Evolutionary conservation across 2,888 invertebrate species (phyloP), one percentile per base, ranked within the genome.

Genomic region (Amphipoea oculea): DNA sequence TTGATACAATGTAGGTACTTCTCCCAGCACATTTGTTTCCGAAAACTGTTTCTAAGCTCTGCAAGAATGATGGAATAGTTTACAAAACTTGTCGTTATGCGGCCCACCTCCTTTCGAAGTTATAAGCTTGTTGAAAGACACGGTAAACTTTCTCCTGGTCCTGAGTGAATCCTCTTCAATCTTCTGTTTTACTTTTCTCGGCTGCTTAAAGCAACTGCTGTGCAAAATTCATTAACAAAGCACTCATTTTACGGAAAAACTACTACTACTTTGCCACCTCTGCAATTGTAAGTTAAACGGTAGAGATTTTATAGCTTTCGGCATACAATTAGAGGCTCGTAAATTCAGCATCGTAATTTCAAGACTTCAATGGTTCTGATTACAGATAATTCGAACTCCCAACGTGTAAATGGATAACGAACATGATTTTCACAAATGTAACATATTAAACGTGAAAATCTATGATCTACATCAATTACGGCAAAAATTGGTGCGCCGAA

Each of bases 401-500:
- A 77, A 65, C 36, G 67, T 60, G 74, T 73, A 63, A 78, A 80
- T 67, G 40, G 57, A 42, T 73, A 79, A 81, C 17, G 66, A 62
- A 57, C 57, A 60, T 20, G n/a, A 60, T 71, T 76, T 57, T 23
- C 65, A 80, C 66, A 80, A 63, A 71, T 74, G n/a, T 45, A 62
- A 72, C 51, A 48, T 80, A 79, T 81, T 70, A 76, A 76, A 57
- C 66, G 60, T 69, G 67, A 66, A 76, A 86, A 88, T 87, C 74
- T 80, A 85, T 80, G 54, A 78, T 63, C 79, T 75, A 76, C 86
- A 75, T 60, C 81, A 84, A 83, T 84, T 83, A 84, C 72, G 17
- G 63, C 29, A 73, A 81, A 79, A 89, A 89, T 89, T 86, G 80
- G 72, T 83, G 68, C 62, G 63, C 76, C 60, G 80, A 86, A 87